Base-by-base conservation (phyloP, 2,113 vertebrate species). In the Brachypodius melanocephalos region DNA sequence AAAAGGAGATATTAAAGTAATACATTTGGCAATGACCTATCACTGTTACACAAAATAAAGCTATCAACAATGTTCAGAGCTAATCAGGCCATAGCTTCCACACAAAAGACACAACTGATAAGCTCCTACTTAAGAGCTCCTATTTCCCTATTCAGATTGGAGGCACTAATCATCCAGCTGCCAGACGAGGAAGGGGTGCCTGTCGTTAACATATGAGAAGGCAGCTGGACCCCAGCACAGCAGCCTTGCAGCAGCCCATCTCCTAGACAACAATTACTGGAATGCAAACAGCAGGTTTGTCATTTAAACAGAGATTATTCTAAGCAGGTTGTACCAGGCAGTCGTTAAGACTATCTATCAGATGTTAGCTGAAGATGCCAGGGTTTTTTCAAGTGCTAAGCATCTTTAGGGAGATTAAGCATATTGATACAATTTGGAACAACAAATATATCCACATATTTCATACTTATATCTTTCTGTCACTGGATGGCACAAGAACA, bases 1-100 rank as follows among this genome's bases (percentile, higher is more conserved):
- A 85, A 88, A 80, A 76, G 72, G 65, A 92, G 66, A 78, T 52
- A 86, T 45, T 93, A 48, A 89, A 84, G 86, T 72, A 77, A 90
- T 48, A 86, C 16, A 29, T 72, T 89, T 75, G 66, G 80, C 77
- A 89, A 45, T 81, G 83, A 93, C 90, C 61, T 80, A 74, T 76
- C 6, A 12, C 61, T 45, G 46, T 28, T 42, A 81, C 17, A 66
- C 43, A 86, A 88, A 96, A 95, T 40, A 88, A 90, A 95, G 72
- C 55, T 40, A 88, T 69, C 59, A n/a, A 36, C 80, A 71, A 34
- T 6, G 25, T 72, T 81, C 76, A 87, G 79, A 78, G 58, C 29
- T 77, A 81, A 92, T 77, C 72, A 46, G 52, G 61, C 51, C 43
- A 26, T 13, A 59, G 69, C 49, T 87, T 86, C 66, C 42, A 62